phyloP scores from a whole-genome alignment of 1,140 invertebrate species.

The Maconellicoccus hirsutus region DNA sequence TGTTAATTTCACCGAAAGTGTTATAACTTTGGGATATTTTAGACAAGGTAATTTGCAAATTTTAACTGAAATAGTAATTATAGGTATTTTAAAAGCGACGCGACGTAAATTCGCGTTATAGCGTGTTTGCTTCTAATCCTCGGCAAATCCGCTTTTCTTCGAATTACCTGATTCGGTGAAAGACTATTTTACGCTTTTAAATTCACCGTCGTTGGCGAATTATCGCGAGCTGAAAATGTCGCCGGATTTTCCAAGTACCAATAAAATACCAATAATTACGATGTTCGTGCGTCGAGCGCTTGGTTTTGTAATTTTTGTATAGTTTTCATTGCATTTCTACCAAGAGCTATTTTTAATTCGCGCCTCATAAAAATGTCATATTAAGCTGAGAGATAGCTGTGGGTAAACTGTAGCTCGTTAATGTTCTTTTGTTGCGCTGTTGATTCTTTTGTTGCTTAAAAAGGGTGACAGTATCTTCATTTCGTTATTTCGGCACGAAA shows the following conservation, averaged over 20 bases:
- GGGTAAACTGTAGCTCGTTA: neutral
- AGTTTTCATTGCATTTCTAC: neutral
- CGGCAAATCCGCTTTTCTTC: neutral
- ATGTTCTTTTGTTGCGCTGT: neutral
- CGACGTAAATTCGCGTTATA: neutral
- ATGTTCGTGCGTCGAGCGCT: no score
- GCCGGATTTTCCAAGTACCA: no score
- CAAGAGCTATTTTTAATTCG: neutral
- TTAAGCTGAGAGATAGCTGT: neutral
- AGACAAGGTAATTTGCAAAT: conserved; percentile 45
- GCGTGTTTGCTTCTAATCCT: neutral
- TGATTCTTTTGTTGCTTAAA: neutral
- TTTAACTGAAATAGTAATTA: neutral
- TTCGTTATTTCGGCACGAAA: neutral
- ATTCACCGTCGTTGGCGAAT: no score
- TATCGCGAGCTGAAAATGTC: no score
- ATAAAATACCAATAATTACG: no score
- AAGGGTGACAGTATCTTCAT: conserved; percentile 8
- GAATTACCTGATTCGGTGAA: no score
- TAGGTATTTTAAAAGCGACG: neutral
- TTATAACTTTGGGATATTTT: conserved; percentile 58
- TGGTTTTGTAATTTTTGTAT: no score
- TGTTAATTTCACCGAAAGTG: conserved; percentile 68
- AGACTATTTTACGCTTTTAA: no score
- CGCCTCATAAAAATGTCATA: neutral